Evolutionary conservation across 1,140 invertebrate species (phyloP).

Genomic region (Cardiocondyla obscurior): DNA sequence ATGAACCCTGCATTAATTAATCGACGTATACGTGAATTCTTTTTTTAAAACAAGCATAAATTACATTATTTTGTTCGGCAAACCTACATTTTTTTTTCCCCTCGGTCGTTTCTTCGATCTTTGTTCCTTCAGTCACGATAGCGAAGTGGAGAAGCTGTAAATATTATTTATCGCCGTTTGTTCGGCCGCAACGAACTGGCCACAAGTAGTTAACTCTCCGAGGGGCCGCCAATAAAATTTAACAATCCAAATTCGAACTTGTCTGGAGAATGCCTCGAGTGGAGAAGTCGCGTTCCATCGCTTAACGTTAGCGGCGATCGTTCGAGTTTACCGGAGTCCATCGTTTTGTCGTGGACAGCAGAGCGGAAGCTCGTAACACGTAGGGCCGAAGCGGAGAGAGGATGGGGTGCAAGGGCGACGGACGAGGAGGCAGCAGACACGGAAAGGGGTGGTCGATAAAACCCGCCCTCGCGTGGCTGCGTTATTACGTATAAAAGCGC

Average conservation of each 20-base stretch:
- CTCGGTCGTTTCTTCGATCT: too few relatives aligned
- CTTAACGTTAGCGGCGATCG: slow-evolving; percentile 54
- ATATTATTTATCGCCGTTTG: neutral
- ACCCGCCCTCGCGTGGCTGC: slow-evolving; percentile 67
- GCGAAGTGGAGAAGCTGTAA: neutral
- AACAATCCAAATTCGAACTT: slow-evolving; percentile 8
- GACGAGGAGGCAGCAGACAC: slow-evolving; percentile 54
- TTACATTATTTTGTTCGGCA: neutral
- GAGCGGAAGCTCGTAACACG: slow-evolving; percentile 9
- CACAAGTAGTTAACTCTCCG: neutral
- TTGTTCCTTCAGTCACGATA: neutral
- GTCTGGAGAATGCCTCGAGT: slow-evolving; percentile 26
- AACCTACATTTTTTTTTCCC: neutral
- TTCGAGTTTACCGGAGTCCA: slow-evolving; percentile 52
- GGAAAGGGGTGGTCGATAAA: slow-evolving; percentile 71
- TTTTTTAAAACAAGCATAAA: neutral
- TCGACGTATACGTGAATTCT: neutral
- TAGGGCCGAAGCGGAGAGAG: slow-evolving; percentile 2
- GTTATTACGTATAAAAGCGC: slow-evolving; percentile 71
- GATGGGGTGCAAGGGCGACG: slow-evolving; percentile 28
- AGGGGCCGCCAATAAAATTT: slow-evolving; percentile 56
- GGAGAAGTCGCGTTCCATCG: slow-evolving; percentile 24
- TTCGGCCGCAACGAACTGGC: neutral
- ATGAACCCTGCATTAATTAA: neutral
- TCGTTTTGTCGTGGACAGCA: slow-evolving; percentile 18